These are phyloP conservation scores for Leguminivora glycinivorella DNA, from an alignment of 1,140 invertebrate genomes.

Conservation along the genomic window DNA sequence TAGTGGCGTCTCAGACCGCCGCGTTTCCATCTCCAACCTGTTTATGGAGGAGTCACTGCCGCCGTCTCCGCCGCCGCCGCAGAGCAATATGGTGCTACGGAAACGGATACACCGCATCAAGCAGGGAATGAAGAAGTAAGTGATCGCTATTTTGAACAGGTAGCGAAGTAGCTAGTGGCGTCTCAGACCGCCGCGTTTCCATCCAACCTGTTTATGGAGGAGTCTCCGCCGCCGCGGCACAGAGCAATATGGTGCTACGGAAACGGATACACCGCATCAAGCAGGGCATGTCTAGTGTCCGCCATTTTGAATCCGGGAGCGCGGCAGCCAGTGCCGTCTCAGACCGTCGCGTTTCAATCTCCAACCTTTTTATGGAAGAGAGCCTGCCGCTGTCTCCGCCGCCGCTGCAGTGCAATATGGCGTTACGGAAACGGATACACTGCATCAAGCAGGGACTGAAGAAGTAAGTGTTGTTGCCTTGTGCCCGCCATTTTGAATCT, in stretches of 20 bases:
- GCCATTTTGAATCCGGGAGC: conserved; percentile 8
- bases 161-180: conserved; percentile 38
- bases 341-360: conserved; percentile 69
- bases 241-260: conserved; percentile 90
- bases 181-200: conserved; percentile 67
- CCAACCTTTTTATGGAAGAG: conserved; percentile 78
- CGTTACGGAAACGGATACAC: conserved; percentile 89
- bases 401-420: conserved; percentile 89
- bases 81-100: conserved; percentile 90
- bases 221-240: too few species aligned
- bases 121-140: neutral
- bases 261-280: conserved; percentile 84
- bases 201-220: conserved; percentile 75
- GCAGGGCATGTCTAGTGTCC: neutral
- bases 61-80: too few species aligned
- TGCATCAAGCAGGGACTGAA: conserved; percentile 94
- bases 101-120: conserved; percentile 84
- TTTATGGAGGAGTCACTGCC: too few species aligned
- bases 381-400: conserved; percentile 79
- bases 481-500: neutral
- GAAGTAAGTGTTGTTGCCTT: conserved; percentile 79
- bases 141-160: neutral
- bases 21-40: conserved; percentile 71
- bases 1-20: conserved; percentile 61
- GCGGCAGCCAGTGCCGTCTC: conserved; percentile 44